Evolutionary conservation across 2,113 vertebrate species (phyloP).

Genomic region (Gulo gulo): DNA sequence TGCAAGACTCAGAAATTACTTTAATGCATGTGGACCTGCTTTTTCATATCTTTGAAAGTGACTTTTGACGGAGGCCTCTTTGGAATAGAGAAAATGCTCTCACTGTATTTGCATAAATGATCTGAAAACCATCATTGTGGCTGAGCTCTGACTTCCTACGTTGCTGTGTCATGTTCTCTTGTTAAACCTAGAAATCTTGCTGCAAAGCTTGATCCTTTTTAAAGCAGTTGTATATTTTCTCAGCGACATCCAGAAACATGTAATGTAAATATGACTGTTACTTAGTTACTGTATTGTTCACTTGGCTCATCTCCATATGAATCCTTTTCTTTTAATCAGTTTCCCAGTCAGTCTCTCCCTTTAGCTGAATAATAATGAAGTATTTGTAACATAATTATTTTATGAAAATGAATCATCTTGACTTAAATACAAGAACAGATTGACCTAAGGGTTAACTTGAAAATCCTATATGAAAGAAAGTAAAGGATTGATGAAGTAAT

Average conservation of each 20-base stretch:
- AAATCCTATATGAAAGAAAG: conserved; percentile 7
- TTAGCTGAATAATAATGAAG: conserved; percentile 8
- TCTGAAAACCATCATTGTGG: neutral
- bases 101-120: neutral
- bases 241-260: neutral
- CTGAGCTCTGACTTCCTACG: neutral
- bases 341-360: neutral
- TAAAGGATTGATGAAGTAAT: conserved; percentile 27
- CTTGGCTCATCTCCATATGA: neutral
- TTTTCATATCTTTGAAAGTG: neutral
- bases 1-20: neutral
- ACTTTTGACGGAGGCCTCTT: neutral
- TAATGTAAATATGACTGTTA: neutral
- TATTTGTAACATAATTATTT: conserved; percentile 51
- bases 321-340: conserved; percentile 19
- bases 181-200: neutral
- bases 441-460: conserved; percentile 42
- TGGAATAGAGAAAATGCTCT: neutral
- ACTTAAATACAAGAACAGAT: conserved; percentile 6
- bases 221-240: neutral
- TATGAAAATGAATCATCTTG: conserved; percentile 45
- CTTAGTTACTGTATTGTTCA: conserved; percentile 11
- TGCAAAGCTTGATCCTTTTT: neutral
- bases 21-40: neutral
- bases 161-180: neutral